These are phyloP conservation scores for Podabrus alpinus DNA, from an alignment of 2,888 invertebrate species.

Conservation along the genomic window DNA sequence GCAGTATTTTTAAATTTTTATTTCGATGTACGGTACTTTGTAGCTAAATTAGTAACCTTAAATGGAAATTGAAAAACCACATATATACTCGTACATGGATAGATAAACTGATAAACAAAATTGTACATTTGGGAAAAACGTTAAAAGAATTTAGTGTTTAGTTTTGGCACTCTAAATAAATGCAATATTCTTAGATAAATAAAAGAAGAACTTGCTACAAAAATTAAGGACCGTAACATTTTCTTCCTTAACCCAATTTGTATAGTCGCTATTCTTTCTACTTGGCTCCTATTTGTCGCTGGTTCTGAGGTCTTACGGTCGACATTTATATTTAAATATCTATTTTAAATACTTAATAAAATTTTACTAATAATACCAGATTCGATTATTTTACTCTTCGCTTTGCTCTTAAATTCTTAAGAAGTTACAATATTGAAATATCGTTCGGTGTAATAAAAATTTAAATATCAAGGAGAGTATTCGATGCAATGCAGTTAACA, in stretches of 20 bases:
- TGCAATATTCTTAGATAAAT: conserved; percentile 1
- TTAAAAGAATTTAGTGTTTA: not conserved
- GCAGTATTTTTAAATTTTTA: not conserved
- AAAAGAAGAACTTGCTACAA: not conserved
- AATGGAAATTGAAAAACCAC: not conserved
- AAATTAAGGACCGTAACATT: conserved; percentile 5
- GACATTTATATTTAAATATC: conserved; percentile 2
- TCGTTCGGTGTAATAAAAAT: not conserved
- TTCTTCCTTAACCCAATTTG: conserved; percentile 3
- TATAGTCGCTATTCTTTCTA: conserved; percentile 3
- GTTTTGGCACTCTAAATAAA: conserved; percentile 3
- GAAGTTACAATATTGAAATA: not conserved
- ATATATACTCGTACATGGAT: too few relatives aligned
- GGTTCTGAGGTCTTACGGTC: not conserved
- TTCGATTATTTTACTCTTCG: not conserved
- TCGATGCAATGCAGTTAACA: not conserved
- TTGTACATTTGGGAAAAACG: not conserved
- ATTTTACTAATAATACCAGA: not conserved
- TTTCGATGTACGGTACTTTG: not conserved
- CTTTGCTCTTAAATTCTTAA: too few relatives aligned
- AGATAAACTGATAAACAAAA: not conserved
- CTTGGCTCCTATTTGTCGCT: conserved; percentile 4
- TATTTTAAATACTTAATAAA: not conserved
- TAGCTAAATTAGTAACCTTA: not conserved
- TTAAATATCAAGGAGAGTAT: not conserved